Evolutionary conservation across 2,888 invertebrate genomes (phyloP), one percentile per base, ranked within the genome.

Genomic region (Hermodice carunculata): DNA sequence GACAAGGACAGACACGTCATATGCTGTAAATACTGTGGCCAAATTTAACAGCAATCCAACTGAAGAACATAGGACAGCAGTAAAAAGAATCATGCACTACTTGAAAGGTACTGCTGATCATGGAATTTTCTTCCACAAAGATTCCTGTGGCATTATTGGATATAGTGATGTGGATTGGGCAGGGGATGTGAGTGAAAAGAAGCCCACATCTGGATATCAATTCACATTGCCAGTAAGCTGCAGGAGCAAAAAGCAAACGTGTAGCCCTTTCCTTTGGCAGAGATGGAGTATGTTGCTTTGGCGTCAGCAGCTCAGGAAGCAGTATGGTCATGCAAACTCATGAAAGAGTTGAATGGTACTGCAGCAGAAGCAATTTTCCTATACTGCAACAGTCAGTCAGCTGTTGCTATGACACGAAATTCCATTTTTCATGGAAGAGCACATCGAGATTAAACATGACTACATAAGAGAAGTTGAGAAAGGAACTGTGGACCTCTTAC

Each of bases 271-370:
- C 0, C 81, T 8, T 78, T 79, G 0, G 82, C 81, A 4, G 83
- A 83, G 69, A 77, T 83, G 0, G 81, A 85, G 67, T 81, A 80
- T 64, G 64, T 82, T 2, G 81, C 83, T 3, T 61, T 82, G 2
- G 46, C 66, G 42, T 43, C 40, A 14, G 67, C 68, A 32, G 46
- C 64, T 5, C 52, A 73, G 61, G 73, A 73, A 54, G 66, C 64
- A 19, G 53, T 67, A 26, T 74, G 70, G 70, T 26, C 68, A 44
- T 22, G 51, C 11, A 63, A 68, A 48, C 61, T 73, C 17, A 17
- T 58, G n/a, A n/a, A n/a, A n/a, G n/a, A n/a, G n/a, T n/a, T n/a
- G n/a, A n/a, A n/a, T n/a, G n/a, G n/a, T n/a, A n/a, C n/a, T n/a
- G n/a, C n/a, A n/a, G n/a, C n/a, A n/a, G n/a, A n/a, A n/a, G n/a